Evolutionary conservation across 2,888 invertebrate genomes (phyloP), one percentile per base, ranked within the genome.

Genomic region (Meliscaeva auricollis): DNA sequence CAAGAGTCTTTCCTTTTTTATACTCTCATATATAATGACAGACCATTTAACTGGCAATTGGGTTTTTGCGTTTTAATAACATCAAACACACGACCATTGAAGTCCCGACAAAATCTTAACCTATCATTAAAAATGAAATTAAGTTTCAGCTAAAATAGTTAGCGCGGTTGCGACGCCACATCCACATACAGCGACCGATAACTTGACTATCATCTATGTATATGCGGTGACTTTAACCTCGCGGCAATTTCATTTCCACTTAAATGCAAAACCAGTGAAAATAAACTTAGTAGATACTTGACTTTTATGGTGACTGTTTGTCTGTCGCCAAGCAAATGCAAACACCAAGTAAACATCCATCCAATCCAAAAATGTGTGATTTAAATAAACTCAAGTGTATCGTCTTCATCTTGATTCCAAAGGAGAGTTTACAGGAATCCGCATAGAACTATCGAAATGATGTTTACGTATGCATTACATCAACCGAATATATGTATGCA

Each of bases 391-490:
- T 81, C 54, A 17, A 66, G 22, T 32, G 9, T 38, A 46, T 30
- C 15, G 44, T 17, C 22, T 54, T 41, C 41, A n/a, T 69, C 30
- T 30, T 60, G n/a, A 22, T 6, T 60, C 8, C 35, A 56, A 46
- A 9, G 1, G 32, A 6, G 32, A 56, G 32, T 32, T 15, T 4
- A 60, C 22, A 41, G n/a, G n/a, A n/a, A n/a, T n/a, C n/a, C n/a
- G 26, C 26, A 26, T n/a, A 26, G 26, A 26, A 26, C 26, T 26
- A 26, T 68, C 56, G 73, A 70, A 32, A 8, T 73, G 44, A 77
- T 81, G 66, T 76, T 87, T 81, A 78, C 44, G 85, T 75, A 87
- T 85, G 87, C 87, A 87, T 87, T 85, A 87, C 87, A 73, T 64
- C 68, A 62, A 52, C 60, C 72, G 60, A 74, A 73, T 68, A 73